A percentile compares a stretch with the other conserved stretches of the same genome.
Conservation (phyloP, 2,797 vertebrate species). For the Dryobates pubescens region DNA sequence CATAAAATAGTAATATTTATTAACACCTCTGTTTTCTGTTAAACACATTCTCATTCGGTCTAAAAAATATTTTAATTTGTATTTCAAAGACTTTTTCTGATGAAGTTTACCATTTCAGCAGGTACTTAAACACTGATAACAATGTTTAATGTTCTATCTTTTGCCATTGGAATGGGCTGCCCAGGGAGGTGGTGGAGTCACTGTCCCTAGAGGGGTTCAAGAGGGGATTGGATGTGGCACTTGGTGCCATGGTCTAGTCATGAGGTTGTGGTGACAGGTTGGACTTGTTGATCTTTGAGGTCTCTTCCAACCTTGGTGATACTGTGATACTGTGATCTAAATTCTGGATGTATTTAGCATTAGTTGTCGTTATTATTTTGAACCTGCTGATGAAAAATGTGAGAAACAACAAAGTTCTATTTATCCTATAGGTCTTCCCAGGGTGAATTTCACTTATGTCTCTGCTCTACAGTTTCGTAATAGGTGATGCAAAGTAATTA, state of each 20-base stretch:
- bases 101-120: background rate
- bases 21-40: conserved; percentile 28
- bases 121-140: conserved; percentile 7
- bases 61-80: conserved; percentile 2
- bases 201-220: too few species aligned
- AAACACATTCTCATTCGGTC: background rate
- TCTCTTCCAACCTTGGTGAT: too few species aligned
- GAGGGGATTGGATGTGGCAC: too few species aligned
- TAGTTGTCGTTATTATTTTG: background rate
- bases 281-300: too few species aligned
- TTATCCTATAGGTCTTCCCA: background rate
- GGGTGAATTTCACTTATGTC: background rate
- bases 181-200: too few species aligned
- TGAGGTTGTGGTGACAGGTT: too few species aligned
- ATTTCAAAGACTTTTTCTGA: conserved; percentile 40
- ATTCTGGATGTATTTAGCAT: background rate
- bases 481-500: background rate
- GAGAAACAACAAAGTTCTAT: background rate
- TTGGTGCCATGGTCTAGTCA: too few species aligned
- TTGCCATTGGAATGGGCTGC: too few species aligned
- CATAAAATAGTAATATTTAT: background rate
- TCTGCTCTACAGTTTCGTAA: background rate
- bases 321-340: background rate
- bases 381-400: background rate
- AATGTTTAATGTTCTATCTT: background rate